Base-by-base conservation (phyloP, 1,140 invertebrate genomes). In the Hyphantria cunea region DNA sequence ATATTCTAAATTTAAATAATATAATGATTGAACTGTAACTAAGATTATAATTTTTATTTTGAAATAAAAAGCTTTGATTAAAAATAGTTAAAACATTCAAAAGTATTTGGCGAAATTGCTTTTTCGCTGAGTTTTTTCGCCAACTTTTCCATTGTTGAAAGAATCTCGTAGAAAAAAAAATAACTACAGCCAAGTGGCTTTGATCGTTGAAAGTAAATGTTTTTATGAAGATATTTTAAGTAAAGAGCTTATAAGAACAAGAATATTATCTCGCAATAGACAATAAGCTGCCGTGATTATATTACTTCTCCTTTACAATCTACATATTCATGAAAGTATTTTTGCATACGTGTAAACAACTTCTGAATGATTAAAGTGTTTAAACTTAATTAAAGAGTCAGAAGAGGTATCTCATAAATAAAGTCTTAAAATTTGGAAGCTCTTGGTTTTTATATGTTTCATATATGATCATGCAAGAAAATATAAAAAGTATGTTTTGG, bases 251-350 rank as follows among this genome's bases (percentile, higher is more conserved):
- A 31, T 32, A 11, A 33, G 9, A 52, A 52, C 13, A 52, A 52
- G 5, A 52, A 37, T 11, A 52, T 34, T 44, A 13, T 7, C 34
- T 37, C 8, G 34, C 8, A 37, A 37, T 11, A 12, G 41, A 12
- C 6, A 12, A 44, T 44, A 44, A 44, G 41, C 41, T 44, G n/a
- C 3, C 41, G 12, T 44, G 41, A 44, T 44, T 44, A 44, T 44
- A 10, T 37, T 37, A 11, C 34, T 11, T 12, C 12, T 13, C 10
- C 2, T 31, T 33, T 2, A 33, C 41, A 25, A 25, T 44, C 25
- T 48, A 15, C 47, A 25, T 48, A 48, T 25, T 25, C 25, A 48
- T 48, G n/a, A 13, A 31, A 39, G 5, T 45, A 45, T n/a, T 48
- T 31, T 48, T 3, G 2, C 25, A 10, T 31, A n/a, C 25, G 15